Evolutionary conservation across 1,140 invertebrate species (phyloP), one percentile per base, ranked within the genome.

Genomic region (Patella vulgata): DNA sequence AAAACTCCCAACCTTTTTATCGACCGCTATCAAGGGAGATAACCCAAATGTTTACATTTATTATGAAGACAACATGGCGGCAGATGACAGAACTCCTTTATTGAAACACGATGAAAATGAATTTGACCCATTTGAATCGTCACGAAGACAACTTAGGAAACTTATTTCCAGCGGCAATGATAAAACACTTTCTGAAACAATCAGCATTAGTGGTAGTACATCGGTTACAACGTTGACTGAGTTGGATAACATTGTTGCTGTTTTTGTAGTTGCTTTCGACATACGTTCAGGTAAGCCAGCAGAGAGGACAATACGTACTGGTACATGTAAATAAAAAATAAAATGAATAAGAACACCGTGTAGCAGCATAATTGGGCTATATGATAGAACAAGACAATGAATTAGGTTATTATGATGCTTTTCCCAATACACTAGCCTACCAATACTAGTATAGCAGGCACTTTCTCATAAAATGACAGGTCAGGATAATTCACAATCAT

Each of bases 191-290:
- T 55, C 68, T 46, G 68, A 71, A 4, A 65, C 59, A 40, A 71
- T 78, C 11, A 74, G 58, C 17, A 63, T 74, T 27, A 77, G 68
- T 60, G 58, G 55, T 19, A 74, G 66, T 23, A 66, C 48, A 17
- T 70, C 70, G 23, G 57, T 62, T 0, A 46, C 63, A 3, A 60
- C 73, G 21, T 54, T 71, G 4, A 42, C 61, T 0, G 77, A 76
- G 42, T 47, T 59, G 5, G 79, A 82, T 57, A 59, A 79, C 36
- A 77, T 85, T 48, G 78, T 83, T 17, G 78, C 80, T 46, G 77
- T 85, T 30, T 85, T 85, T 72, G 80, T 84, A 27, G 83, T 85
- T 21, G 83, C 83, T n/a, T 85, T 85, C 68, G 84, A 85, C 58
- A 84, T 78, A 21, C 71, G 83, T 66, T 81, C 84, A 69, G 84